Evolutionary conservation across 2,888 invertebrate species (phyloP), one percentile per base, ranked within the genome.

Genomic region (Aelia acuminata): DNA sequence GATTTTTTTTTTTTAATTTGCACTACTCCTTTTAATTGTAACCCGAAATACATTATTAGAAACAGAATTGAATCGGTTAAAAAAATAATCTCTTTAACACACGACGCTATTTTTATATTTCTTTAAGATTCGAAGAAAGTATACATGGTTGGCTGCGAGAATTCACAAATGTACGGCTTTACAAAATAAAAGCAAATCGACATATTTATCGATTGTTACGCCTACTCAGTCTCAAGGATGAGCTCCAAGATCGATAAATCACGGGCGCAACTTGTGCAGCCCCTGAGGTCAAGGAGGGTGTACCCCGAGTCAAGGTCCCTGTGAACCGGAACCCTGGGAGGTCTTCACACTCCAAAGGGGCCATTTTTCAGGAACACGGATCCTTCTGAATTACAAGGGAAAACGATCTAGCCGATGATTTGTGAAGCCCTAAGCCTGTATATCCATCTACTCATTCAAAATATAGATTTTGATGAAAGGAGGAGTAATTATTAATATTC

Each of bases 161-260:
- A 70, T 20, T 70, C 18, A 70, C 18, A 26, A 11, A 7, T 35
- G 20, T 20, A 18, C 20, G 35, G 26, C 31, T 31, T 63, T 3
- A 15, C 31, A 35, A 8, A 18, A 18, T 10, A 70, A 31, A 15
- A 63, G 35, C 18, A 31, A 35, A 31, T 10, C 11, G 7, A 70
- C n/a, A 15, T 35, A 35, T 31, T 18, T 5, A 70, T 70, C 7
- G 63, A 70, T 70, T 35, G 18, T 70, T 35, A 70, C 63, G 63
- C 63, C 63, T 70, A 70, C 63, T 35, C 63, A 2, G 63, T 20
- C 20, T 35, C 63, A 70, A 70, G 63, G 63, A 70, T 70, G 63
- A 31, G 31, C 63, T 20, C 31, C 5, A 35, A 35, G 13, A 57
- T 35, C 31, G 18, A 70, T 70, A 70, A 70, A 70, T 70, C 63